phyloP scores from a whole-genome alignment of 2,888 invertebrate species.

The Dynastes hyllus region DNA sequence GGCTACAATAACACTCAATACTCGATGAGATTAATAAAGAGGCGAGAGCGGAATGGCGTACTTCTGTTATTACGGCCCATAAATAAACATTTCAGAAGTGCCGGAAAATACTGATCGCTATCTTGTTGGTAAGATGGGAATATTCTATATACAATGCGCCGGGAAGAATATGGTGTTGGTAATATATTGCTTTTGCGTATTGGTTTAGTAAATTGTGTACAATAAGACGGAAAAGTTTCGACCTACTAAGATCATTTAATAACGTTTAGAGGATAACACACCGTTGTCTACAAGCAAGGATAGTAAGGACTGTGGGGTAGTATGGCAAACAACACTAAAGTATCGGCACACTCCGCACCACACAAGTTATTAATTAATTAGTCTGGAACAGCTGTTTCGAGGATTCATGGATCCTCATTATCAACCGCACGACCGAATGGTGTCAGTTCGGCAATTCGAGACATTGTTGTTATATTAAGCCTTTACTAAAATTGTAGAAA shows the following conservation, averaged over 20 bases:
- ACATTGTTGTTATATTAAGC: no score
- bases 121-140: constrained; percentile 15
- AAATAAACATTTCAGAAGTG: constrained; percentile 49
- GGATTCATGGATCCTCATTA: no score
- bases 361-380: no score
- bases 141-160: constrained; percentile 14
- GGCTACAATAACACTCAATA: constrained; percentile 15
- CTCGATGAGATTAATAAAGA: constrained; percentile 36
- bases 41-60: constrained; percentile 16
- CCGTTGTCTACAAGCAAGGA: no score
- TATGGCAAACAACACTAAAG: no score
- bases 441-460: no score
- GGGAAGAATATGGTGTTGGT: constrained; percentile 7
- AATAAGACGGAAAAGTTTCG: background rate
- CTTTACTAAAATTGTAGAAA: no score
- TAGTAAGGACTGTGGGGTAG: no score
- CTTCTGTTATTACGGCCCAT: constrained; percentile 40
- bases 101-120: constrained; percentile 42
- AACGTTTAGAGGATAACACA: no score
- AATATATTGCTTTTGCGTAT: background rate
- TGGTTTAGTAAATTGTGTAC: constrained; percentile 25
- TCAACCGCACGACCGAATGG: no score
- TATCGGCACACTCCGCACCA: no score
- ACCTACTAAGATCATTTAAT: background rate
- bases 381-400: no score